These are phyloP conservation scores for Nudaria mundana DNA, from an alignment of 2,888 invertebrate genomes.

Conservation along the genomic window DNA sequence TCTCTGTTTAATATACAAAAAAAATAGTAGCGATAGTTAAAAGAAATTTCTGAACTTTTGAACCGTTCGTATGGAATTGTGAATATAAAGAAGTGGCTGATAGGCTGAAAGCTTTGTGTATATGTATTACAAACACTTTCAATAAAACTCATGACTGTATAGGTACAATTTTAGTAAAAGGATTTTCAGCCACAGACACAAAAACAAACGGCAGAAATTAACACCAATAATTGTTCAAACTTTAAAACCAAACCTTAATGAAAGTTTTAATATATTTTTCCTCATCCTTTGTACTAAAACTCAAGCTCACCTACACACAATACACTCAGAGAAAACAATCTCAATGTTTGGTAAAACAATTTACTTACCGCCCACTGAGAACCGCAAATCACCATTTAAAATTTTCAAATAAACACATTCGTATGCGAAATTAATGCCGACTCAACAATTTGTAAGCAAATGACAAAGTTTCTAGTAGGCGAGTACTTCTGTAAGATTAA, in stretches of 20 bases:
- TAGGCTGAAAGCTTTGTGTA: too few relatives aligned
- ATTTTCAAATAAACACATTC: conserved; percentile 30
- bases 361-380: conserved; percentile 22
- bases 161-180: too few relatives aligned
- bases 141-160: too few relatives aligned
- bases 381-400: conserved; percentile 33
- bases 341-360: conserved; percentile 22
- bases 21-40: too few relatives aligned
- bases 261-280: conserved; percentile 10
- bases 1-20: too few relatives aligned
- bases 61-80: too few relatives aligned
- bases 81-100: too few relatives aligned
- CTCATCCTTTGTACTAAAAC: conserved; percentile 9
- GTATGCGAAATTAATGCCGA: conserved; percentile 30
- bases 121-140: too few relatives aligned
- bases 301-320: conserved; percentile 4
- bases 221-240: conserved; percentile 3
- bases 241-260: too few relatives aligned
- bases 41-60: too few relatives aligned
- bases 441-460: conserved; percentile 29
- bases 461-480: conserved; percentile 37
- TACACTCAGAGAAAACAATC: conserved; percentile 18
- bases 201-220: conserved; percentile 3
- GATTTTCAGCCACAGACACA: too few relatives aligned
- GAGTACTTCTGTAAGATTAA: conserved; percentile 40